Base-by-base conservation (phyloP, 2,797 vertebrate genomes). In the Halcyon smyrnensis region DNA sequence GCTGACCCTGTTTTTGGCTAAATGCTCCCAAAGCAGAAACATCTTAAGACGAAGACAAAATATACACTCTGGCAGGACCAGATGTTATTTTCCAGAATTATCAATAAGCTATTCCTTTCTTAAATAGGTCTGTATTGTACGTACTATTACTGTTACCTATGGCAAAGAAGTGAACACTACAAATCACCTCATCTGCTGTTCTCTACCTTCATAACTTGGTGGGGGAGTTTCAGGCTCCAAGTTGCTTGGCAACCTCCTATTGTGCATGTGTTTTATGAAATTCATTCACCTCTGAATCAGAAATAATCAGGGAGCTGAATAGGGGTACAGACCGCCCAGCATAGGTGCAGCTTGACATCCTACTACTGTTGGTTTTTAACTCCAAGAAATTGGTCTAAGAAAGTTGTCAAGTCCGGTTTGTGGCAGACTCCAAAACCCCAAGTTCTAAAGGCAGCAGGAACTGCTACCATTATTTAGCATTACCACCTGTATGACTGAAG, bases 221-320 rank as follows among this genome's bases (percentile, higher is more conserved):
- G 90, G 59, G 78, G 78, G 79, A 95, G 80, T 94, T 97, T 89
- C 74, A 62, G 82, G 62, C 91, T 90, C 71, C 74, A 90, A 18
- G 98, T 98, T 98, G 98, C 98, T 97, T 98, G 97, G 98, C 97
- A 98, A 98, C 97, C 87, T 96, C 82, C 95, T 97, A 97, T 96
- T 92, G 91, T 97, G 92, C 65, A 64, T 71, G 79, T 87, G 60
- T 88, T 95, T 96, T 96, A 97, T 95, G 88, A 97, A 98, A 98
- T 97, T 89, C 70, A 87, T 97, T 97, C 94, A 96, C 95, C 95
- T 95, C 95, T 70, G 95, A 97, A 98, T 97, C 84, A 95, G 90
- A 92, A 94, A 84, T 89, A 78, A 97, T 97, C 87, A 92, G 90
- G 94, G 78, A 92, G 64, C 68, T 77, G 50, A 83, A 81, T 37